Evolutionary conservation across 2,797 vertebrate species (phyloP).

Genomic region (Perodicticus potto): DNA sequence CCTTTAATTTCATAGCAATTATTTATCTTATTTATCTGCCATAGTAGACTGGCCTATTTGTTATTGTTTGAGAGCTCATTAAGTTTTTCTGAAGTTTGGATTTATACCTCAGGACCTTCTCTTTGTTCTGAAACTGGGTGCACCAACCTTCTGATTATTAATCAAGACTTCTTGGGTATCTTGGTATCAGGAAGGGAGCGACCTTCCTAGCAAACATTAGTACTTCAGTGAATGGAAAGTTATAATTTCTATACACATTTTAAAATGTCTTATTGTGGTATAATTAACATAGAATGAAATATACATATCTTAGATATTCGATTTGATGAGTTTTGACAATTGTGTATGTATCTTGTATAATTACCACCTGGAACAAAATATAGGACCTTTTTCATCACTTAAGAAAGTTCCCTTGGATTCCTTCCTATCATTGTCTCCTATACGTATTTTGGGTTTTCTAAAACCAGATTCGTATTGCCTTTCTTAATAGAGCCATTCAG

Average conservation of each 20-base stretch:
- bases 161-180: background rate
- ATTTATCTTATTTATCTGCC: constrained; percentile 8
- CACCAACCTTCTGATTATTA: background rate
- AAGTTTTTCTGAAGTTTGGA: background rate
- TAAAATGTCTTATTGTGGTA: background rate
- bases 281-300: constrained; percentile 38
- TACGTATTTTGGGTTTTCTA: background rate
- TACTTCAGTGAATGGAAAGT: constrained; percentile 41
- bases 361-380: constrained; percentile 5
- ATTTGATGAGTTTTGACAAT: background rate
- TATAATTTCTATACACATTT: constrained; percentile 25
- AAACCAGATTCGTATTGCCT: background rate
- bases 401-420: background rate
- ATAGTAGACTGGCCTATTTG: constrained; percentile 12
- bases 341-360: background rate
- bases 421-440: background rate
- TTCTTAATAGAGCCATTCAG: background rate
- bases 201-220: constrained; percentile 13
- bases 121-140: background rate
- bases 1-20: constrained; percentile 40
- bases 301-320: background rate
- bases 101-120: background rate
- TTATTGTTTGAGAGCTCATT: background rate
- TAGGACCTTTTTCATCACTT: constrained; percentile 5
- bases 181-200: background rate